Conservation (phyloP, 2,797 vertebrate genomes). For the Picus viridis region DNA sequence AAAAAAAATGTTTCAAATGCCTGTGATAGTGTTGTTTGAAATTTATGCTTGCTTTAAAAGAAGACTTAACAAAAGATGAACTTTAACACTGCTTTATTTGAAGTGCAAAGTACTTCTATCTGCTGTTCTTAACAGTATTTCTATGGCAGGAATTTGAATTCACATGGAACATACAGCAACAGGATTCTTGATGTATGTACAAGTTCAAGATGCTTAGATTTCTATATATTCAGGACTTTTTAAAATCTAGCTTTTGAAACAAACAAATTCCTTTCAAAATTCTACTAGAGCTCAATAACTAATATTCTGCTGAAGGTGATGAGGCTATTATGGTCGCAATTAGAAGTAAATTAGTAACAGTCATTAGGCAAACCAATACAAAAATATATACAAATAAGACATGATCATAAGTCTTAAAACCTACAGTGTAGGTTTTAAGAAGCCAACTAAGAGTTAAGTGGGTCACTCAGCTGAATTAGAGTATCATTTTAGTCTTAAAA, state of each 20-base stretch:
- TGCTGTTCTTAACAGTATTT: background rate
- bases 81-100: slow-evolving; percentile 46
- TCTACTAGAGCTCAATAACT: background rate
- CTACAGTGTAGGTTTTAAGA: background rate
- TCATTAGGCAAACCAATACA: background rate
- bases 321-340: background rate
- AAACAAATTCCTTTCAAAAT: background rate
- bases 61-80: background rate
- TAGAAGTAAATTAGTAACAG: background rate
- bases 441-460: background rate
- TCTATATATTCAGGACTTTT: background rate
- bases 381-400: slow-evolving; percentile 31
- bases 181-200: background rate
- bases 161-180: background rate
- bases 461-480: background rate
- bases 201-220: background rate
- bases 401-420: background rate
- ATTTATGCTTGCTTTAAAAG: background rate
- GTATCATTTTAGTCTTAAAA: background rate
- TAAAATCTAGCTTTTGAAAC: background rate
- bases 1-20: background rate
- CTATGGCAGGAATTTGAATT: background rate
- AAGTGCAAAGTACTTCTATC: background rate
- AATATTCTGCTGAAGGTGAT: background rate
- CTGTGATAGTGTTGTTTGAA: background rate